Base-by-base conservation (phyloP, 64 coral and sea anemone genomes). In the Cladopsammia gracilis region DNA sequence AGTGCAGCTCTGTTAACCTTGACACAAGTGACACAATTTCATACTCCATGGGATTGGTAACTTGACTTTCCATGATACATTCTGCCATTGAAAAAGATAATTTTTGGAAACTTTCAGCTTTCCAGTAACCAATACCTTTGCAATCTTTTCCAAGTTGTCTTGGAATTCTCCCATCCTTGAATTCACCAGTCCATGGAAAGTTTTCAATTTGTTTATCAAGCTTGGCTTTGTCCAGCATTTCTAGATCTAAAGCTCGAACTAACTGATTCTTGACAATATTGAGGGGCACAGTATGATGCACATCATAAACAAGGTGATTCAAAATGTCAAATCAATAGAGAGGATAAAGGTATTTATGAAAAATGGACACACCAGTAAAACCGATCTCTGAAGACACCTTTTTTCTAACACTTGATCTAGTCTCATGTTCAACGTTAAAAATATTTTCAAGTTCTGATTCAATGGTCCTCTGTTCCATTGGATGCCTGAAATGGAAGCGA, bases 91-190 rank as follows among this genome's bases (percentile, higher is more conserved):
- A 84, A 56, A 93, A 93, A 16, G 83, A 93, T 48, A 71, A 93
- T 22, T 93, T 93, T 49, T 93, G 92, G 48, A 87, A 82, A 75
- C 92, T 62, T 72, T 88, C 92, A 88, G 92, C 92, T 78, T 94
- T 94, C 85, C 92, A 82, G 9, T 89, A 81, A 10, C 83, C 91
- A 66, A 93, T 78, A 87, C 91, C 72, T 93, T 87, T 93, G 34
- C 88, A 61, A 61, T 73, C n/a, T 64, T 65, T 89, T 46, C 64
- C 52, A 59, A 62, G n/a, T 59, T n/a, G 10, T 71, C 19, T 61
- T 10, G 79, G 90, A 58, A 84, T 47, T 54, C 90, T 74, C 10
- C 90, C 90, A 92, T 45, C 43, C 9, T 92, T 92, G 6, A 92
- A 73, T 42, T 92, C 69, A 43, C 19, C 23, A 19, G 90, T 73